Conservation (phyloP, 2,797 vertebrate genomes). For the Phrynocephalus vlangalii region DNA sequence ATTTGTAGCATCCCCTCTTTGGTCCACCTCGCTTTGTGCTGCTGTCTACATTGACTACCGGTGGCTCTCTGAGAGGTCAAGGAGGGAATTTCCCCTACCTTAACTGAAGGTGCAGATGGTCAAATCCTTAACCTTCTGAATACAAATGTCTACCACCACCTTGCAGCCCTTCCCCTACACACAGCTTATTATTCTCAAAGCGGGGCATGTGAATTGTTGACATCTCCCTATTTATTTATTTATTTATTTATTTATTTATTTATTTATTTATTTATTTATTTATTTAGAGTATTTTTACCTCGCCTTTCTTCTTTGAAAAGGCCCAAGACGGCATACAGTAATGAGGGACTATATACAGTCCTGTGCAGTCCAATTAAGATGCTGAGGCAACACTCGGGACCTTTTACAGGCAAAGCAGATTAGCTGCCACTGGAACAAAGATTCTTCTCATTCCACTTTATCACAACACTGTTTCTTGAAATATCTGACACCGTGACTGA, state of each 20-base stretch:
- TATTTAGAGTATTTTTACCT: too few relatives aligned
- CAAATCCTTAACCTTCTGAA: background rate
- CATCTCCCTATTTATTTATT: slow-evolving; percentile 19
- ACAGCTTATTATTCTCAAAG: slow-evolving; percentile 31
- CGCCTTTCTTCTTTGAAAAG: too few relatives aligned
- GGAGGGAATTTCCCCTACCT: background rate
- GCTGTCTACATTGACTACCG: background rate
- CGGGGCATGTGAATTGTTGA: slow-evolving; percentile 44
- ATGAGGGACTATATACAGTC: too few relatives aligned
- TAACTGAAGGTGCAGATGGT: background rate
- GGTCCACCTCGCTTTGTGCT: background rate
- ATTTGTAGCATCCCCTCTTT: too few relatives aligned
- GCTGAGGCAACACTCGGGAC: too few relatives aligned
- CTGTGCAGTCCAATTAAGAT: background rate
- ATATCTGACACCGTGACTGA: background rate
- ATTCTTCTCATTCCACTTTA: background rate
- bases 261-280: too few relatives aligned
- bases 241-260: too few relatives aligned
- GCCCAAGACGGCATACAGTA: too few relatives aligned
- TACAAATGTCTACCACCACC: background rate
- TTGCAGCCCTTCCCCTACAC: background rate
- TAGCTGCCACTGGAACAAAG: background rate
- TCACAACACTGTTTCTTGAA: background rate
- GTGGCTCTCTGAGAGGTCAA: background rate
- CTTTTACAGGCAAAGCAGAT: background rate